Evolutionary conservation across 2,113 vertebrate genomes (phyloP).

Genomic region (Strix uralensis): DNA sequence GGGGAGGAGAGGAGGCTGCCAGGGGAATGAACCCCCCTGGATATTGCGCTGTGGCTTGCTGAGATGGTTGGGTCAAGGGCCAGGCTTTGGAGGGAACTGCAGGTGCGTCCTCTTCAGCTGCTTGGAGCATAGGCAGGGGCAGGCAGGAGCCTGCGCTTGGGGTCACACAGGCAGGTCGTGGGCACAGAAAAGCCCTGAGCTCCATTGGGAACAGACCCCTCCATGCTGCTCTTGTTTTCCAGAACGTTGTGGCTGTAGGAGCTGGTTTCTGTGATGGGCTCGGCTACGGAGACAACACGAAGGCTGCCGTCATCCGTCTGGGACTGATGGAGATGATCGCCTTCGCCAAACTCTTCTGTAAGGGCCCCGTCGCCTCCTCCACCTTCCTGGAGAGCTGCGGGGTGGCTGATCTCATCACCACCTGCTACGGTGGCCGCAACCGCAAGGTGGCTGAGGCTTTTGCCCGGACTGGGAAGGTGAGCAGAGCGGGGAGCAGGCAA

Average conservation of each 20-base stretch:
- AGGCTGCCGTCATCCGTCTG: slow-evolving; percentile 94
- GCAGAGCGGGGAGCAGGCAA: neutral
- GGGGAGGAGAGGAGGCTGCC: neutral
- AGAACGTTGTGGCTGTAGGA: slow-evolving; percentile 94
- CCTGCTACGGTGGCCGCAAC: slow-evolving; percentile 95
- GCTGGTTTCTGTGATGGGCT: slow-evolving; percentile 97
- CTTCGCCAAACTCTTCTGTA: slow-evolving; percentile 90
- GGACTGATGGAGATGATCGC: slow-evolving; percentile 97
- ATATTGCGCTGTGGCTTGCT: neutral
- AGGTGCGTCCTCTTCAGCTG: neutral
- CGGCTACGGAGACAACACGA: slow-evolving; percentile 94
- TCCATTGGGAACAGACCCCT: accelerated
- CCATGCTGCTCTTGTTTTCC: neutral
- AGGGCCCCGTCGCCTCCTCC: slow-evolving; percentile 77
- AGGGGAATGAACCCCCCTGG: neutral
- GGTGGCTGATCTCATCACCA: slow-evolving; percentile 94
- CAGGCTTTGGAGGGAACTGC: neutral
- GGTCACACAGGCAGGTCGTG: neutral
- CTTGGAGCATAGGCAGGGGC: neutral
- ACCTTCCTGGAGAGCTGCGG: slow-evolving; percentile 98
- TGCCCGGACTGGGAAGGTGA: slow-evolving; percentile 89
- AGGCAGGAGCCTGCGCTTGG: neutral
- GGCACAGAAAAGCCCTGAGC: neutral
- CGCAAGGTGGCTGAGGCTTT: slow-evolving; percentile 93
- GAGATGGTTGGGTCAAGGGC: neutral